These are phyloP conservation scores for Catostylus mosaicus DNA, from an alignment of 30 jellyfish, hydroid and myxozoan genomes.

Conservation along the genomic window DNA sequence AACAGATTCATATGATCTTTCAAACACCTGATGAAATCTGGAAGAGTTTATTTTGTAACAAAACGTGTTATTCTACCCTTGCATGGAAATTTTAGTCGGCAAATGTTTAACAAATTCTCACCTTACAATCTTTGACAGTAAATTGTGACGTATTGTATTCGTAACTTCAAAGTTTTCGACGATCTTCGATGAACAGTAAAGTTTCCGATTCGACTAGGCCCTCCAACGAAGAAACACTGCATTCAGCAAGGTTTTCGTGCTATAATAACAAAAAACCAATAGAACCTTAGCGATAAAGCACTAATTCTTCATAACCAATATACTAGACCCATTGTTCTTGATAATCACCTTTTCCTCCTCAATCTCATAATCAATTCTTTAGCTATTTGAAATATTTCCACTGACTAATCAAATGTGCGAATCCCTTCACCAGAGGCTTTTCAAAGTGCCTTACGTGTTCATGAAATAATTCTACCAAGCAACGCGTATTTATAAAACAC, in stretches of 20 bases:
- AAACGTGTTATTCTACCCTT: too few species aligned
- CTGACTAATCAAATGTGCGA: slow-evolving; percentile 48
- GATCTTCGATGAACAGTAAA: too few species aligned
- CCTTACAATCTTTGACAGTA: too few species aligned
- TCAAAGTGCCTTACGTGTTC: not conserved
- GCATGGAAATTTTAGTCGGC: too few species aligned
- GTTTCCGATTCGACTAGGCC: slow-evolving; percentile 19
- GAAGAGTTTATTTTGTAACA: too few species aligned
- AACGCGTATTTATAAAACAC: not conserved
- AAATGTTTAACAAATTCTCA: too few species aligned
- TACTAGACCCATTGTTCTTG: not conserved
- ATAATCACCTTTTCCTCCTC: slow-evolving; percentile 35
- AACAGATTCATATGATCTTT: too few species aligned
- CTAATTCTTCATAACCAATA: not conserved
- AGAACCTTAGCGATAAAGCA: not conserved
- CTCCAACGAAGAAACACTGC: not conserved
- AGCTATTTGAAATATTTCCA: slow-evolving; percentile 41
- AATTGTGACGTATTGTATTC: too few species aligned
- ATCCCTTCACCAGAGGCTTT: not conserved
- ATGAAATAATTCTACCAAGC: not conserved
- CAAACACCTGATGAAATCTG: too few species aligned
- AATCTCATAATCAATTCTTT: slow-evolving; percentile 21
- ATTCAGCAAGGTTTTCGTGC: slow-evolving; percentile 5
- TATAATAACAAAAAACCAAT: slow-evolving; percentile 1
- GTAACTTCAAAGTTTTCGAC: too few species aligned